Base-by-base conservation (phyloP, 1,140 invertebrate species). In the Lerema accius region DNA sequence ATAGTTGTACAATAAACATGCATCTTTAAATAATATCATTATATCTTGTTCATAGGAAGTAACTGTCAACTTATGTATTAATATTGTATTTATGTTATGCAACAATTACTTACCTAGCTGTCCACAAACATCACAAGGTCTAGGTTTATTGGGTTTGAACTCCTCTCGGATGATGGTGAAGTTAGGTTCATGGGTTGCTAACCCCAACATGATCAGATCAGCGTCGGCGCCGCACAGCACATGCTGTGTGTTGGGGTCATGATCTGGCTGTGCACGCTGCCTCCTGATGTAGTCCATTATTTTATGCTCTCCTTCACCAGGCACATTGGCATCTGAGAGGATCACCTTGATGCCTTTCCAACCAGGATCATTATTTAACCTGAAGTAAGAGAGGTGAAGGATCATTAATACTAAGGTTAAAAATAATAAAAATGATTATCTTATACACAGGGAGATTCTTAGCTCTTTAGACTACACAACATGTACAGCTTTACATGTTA, bases 211-310 rank as follows among this genome's bases (percentile, higher is more conserved):
- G 77, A 99, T 99, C n/a, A 99, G 93, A 94, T 99, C 98, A 16
- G 98, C 97, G 92, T 99, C 99, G 9, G 99, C 99, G 63, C 99
- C 99, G 92, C 98, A 99, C 0, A 99, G 88, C 69, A 98, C 98
- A 90, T 99, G 99, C 65, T 97, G 95, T 0, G 98, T 99, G 84
- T 99, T 99, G 0, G 99, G 97, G 90, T 99, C 97, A 91, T 99
- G 98, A 90, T 98, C 95, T 0, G 97, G 97, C 89, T 98, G 97
- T 14, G 96, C 97, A 92, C 98, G 94, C 91, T 99, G 98, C 76
- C 94, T 95, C n/a, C 99, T 93, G 69, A 99, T 99, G 86, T 95
- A 99, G 91, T 99, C 98, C 98, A 99, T 99, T 72, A 99, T 99
- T 92, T 99, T 99, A 82, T 99, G 98, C 91, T 99, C 98, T 14